phyloP scores from a whole-genome alignment of 2,113 vertebrate species.

The Gnathonemus echidnorhynchus region DNA sequence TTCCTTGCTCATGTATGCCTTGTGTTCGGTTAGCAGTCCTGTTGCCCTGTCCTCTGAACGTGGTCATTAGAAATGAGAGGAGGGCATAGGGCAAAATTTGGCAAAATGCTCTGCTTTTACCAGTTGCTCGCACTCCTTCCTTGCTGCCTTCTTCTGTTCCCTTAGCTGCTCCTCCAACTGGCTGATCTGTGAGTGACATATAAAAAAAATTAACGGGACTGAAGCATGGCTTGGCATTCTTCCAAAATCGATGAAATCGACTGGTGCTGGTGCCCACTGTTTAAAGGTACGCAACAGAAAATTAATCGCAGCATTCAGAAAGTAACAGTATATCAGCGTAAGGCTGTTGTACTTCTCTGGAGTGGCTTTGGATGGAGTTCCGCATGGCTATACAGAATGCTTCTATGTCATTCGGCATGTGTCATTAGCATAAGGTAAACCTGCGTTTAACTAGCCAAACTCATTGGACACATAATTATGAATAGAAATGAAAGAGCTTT shows the following conservation, averaged over 20 bases:
- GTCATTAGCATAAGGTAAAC: background rate
- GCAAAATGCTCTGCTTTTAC: background rate
- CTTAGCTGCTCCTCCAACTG: slow-evolving; percentile 7
- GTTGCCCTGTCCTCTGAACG: slow-evolving; percentile 18
- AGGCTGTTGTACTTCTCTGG: background rate
- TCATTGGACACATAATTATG: background rate
- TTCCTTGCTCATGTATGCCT: background rate
- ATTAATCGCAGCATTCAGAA: background rate
- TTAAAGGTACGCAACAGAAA: background rate
- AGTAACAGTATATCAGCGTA: background rate
- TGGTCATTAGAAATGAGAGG: background rate
- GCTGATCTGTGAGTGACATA: slow-evolving; percentile 1
- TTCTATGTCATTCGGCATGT: background rate
- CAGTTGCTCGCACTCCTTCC: slow-evolving; percentile 12
- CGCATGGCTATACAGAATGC: background rate
- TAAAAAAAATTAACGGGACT: background rate
- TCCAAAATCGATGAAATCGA: background rate
- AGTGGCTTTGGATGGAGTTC: background rate
- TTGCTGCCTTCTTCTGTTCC: background rate
- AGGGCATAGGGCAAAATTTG: background rate
- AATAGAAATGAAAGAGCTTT: slow-evolving; percentile 1
- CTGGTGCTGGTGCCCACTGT: background rate
- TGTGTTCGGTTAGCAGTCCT: background rate
- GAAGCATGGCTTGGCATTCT: background rate
- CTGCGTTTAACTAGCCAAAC: background rate